Evolutionary conservation across 2,888 invertebrate species (phyloP), one percentile per base, ranked within the genome.

Genomic region (Lepidocyrtoides sp.): DNA sequence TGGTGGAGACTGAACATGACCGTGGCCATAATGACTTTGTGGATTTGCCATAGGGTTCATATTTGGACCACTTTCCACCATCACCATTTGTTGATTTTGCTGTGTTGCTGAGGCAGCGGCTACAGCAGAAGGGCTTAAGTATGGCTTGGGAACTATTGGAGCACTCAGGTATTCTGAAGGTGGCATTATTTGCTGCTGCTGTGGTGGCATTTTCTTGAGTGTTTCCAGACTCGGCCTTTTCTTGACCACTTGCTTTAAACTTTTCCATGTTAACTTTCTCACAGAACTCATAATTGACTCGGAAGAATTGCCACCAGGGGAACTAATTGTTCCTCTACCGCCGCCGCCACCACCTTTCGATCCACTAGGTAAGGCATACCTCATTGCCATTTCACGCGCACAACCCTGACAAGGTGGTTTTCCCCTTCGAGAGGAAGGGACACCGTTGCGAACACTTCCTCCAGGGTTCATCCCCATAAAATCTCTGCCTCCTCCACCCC

Each of bases 191-290:
- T 60, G 44, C 44, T 85, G 87, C 36, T 36, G 36, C 2, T 57
- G 77, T 10, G 69, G 88, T 60, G 72, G 66, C 75, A 75, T 89
- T 60, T 91, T 93, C 72, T 92, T 94, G 10, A 94, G 66, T 12
- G 91, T 91, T 57, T 94, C 94, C 20, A 94, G 66, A 54, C 93
- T 94, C 66, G 94, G 94, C 26, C 94, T 44, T 63, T 94, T 94
- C 85, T 94, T 94, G 26, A 94, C 94, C 10, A 91, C 94, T 91
- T 94, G 94, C 84, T 94, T 94, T 77, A 94, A 91, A 85, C 94
- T 94, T 85, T 94, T 94, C 94, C 94, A 94, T 10, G 94, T 94
- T 54, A 94, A 57, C 60, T 94, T 94, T 60, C 93, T 89, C 79
- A 94, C 94, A 69, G 91, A 91, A 89, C 91, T 93, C 1, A 91